Evolutionary conservation across 1,140 invertebrate species (phyloP).

Genomic region (Drosophila neocordata): DNA sequence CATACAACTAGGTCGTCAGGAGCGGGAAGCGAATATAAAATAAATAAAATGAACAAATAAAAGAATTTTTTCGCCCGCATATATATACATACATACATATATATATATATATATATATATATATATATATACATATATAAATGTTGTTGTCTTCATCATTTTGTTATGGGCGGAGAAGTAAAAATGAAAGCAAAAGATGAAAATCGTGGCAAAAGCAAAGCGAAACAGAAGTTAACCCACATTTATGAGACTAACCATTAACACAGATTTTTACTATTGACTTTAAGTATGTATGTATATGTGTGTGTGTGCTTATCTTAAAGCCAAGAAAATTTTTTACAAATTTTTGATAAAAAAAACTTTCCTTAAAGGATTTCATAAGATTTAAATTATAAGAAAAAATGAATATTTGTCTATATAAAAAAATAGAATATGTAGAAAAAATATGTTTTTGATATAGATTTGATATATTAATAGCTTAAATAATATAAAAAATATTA

Average conservation of each 20-base stretch:
- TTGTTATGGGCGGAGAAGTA: background rate
- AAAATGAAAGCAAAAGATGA: constrained; percentile 5
- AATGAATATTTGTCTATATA: too few relatives aligned
- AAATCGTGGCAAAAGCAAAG: background rate
- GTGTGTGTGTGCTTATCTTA: background rate
- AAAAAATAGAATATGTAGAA: too few relatives aligned
- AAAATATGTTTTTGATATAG: too few relatives aligned
- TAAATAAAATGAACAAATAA: constrained; percentile 12
- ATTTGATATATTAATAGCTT: too few relatives aligned
- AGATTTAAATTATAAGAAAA: too few relatives aligned
- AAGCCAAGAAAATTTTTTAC: background rate
- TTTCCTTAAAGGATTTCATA: too few relatives aligned
- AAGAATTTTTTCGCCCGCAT: constrained; percentile 9
- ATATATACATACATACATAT: constrained; percentile 2
- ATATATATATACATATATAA: too few relatives aligned
- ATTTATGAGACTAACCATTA: constrained; percentile 10
- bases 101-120: background rate
- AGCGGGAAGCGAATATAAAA: background rate
- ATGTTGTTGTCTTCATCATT: constrained; percentile 1
- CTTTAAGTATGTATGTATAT: background rate
- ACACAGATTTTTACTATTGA: constrained; percentile 4
- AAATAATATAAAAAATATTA: too few relatives aligned
- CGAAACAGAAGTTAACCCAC: constrained; percentile 7
- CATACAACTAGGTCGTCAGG: too few relatives aligned
- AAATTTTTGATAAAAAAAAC: too few relatives aligned